phyloP scores from a whole-genome alignment of 1,140 invertebrate species.

The Drosophila grimshawi region DNA sequence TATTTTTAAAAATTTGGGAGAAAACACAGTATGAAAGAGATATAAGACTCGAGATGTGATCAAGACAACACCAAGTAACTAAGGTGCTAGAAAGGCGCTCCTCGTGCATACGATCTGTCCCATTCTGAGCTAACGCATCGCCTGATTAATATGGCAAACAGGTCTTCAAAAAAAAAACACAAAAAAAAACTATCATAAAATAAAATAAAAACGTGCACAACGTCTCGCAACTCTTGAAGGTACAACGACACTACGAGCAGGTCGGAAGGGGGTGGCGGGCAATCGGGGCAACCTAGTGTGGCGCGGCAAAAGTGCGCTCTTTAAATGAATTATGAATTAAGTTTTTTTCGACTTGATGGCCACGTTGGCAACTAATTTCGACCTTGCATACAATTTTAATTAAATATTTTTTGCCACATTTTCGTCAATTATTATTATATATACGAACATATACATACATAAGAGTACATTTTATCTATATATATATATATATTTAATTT shows the following conservation, averaged over 20 bases:
- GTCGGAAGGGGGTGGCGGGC: not conserved
- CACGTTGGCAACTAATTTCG: constrained; percentile 78
- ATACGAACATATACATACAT: constrained; percentile 1
- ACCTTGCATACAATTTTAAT: constrained; percentile 81
- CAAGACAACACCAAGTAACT: not conserved
- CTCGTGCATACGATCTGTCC: constrained; percentile 21
- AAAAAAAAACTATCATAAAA: constrained; percentile 14
- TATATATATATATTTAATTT: not conserved
- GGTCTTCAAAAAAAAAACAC: constrained; percentile 50
- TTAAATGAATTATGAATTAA: constrained; percentile 79
- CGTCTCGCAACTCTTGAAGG: constrained; percentile 42
- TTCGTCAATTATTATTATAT: constrained; percentile 38
- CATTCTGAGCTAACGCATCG: constrained; percentile 49
- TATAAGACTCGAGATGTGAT: not conserved
- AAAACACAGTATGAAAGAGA: not conserved
- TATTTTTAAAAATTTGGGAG: not conserved
- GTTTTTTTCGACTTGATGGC: constrained; percentile 74
- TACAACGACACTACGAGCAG: constrained; percentile 45
- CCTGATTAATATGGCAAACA: constrained; percentile 72
- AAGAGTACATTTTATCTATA: not conserved
- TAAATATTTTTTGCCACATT: constrained; percentile 51
- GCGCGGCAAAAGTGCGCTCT: constrained; percentile 45
- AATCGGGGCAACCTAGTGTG: not conserved
- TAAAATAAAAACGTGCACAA: constrained; percentile 45
- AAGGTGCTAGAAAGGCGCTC: constrained; percentile 10